These are phyloP conservation scores for Haemorhous mexicanus DNA, from an alignment of 2,113 vertebrate species.

Conservation along the genomic window DNA sequence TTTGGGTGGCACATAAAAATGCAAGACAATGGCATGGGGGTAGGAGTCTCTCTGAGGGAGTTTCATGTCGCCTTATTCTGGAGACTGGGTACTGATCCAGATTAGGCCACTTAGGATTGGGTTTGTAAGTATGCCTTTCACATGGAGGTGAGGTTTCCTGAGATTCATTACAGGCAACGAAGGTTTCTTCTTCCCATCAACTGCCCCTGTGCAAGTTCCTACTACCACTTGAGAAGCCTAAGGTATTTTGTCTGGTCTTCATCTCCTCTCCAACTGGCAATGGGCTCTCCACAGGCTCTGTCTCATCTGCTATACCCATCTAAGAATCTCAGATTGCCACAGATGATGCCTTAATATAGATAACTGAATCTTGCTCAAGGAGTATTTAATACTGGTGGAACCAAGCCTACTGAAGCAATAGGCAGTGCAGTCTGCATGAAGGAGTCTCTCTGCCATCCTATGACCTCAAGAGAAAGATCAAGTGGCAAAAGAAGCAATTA, in stretches of 20 bases:
- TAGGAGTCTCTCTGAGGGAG: background rate
- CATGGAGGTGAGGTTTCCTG: background rate
- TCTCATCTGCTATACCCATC: background rate
- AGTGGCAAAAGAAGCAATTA: background rate
- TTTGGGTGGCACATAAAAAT: background rate
- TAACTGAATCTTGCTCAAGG: background rate
- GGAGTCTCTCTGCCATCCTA: background rate
- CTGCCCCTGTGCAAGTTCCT: background rate
- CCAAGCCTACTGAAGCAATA: background rate
- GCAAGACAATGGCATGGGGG: background rate
- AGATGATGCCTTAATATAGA: background rate
- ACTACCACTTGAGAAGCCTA: background rate
- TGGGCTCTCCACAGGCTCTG: background rate
- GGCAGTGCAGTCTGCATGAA: background rate
- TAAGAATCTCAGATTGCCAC: background rate
- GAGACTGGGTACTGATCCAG: background rate
- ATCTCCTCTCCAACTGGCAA: background rate
- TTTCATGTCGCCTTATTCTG: background rate
- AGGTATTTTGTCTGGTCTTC: background rate
- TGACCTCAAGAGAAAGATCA: background rate
- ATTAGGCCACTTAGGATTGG: background rate
- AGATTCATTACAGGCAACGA: background rate
- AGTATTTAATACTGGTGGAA: background rate
- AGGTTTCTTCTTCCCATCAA: background rate
- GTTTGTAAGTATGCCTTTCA: background rate